phyloP scores from a whole-genome alignment of 2,888 invertebrate species.

The Eristalinus aeneus region DNA sequence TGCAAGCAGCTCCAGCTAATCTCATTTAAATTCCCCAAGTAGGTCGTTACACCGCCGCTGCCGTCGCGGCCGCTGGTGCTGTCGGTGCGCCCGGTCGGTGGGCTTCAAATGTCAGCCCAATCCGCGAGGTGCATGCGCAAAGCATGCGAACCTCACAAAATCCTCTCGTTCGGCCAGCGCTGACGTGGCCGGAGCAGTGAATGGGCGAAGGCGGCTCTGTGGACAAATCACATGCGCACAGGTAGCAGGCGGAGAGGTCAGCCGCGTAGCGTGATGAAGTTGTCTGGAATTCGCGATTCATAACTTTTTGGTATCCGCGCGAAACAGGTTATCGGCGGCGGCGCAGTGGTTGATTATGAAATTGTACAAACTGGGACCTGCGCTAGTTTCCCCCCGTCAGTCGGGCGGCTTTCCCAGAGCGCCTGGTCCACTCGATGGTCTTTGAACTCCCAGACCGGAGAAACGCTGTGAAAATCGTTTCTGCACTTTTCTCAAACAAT shows the following conservation, averaged over 20 bases:
- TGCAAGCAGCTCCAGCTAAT: slow-evolving; percentile 29
- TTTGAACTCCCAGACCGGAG: slow-evolving; percentile 48
- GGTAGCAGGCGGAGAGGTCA: not conserved
- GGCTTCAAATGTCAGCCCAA: slow-evolving; percentile 56
- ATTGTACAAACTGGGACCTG: slow-evolving; percentile 15
- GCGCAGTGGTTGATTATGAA: slow-evolving; percentile 45
- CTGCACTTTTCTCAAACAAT: slow-evolving; percentile 67
- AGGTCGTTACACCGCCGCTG: slow-evolving; percentile 37
- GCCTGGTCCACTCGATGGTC: slow-evolving; percentile 47
- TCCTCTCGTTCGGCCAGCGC: slow-evolving; percentile 25
- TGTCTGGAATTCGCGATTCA: slow-evolving; percentile 19
- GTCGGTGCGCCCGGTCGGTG: too few relatives aligned
- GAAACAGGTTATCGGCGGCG: slow-evolving; percentile 32
- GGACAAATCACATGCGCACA: not conserved
- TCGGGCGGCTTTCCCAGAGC: not conserved
- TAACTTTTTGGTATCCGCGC: slow-evolving; percentile 16
- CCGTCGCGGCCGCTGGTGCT: not conserved
- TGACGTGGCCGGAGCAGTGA: slow-evolving; percentile 21
- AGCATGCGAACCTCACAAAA: slow-evolving; percentile 34
- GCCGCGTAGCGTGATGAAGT: not conserved
- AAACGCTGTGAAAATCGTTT: slow-evolving; percentile 57
- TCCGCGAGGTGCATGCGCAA: slow-evolving; percentile 4
- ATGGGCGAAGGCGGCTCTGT: slow-evolving; percentile 48
- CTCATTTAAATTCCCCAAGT: slow-evolving; percentile 45
- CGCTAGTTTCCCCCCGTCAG: slow-evolving; percentile 39